phyloP scores from a whole-genome alignment of 2,797 vertebrate species.

The Chelon auratus region DNA sequence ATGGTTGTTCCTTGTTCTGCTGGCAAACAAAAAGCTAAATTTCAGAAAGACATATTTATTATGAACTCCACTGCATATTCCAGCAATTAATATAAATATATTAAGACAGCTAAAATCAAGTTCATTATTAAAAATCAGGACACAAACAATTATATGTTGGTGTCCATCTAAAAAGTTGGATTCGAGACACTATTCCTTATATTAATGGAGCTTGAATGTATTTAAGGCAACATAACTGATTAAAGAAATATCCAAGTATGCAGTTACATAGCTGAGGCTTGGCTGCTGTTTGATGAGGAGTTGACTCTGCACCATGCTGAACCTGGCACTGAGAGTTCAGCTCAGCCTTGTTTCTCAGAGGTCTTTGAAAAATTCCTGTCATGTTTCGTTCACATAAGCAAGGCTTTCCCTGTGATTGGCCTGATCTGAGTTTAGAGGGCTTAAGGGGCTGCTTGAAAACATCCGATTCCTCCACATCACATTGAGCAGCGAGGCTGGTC shows the following conservation, averaged over 20 bases:
- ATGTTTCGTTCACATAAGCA: constrained; percentile 51
- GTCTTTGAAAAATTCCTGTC: constrained; percentile 57
- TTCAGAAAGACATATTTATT: neutral
- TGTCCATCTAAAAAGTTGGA: neutral
- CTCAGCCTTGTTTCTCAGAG: constrained; percentile 52
- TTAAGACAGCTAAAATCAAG: neutral
- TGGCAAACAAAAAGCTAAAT: neutral
- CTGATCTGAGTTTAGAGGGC: constrained; percentile 56
- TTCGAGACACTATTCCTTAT: neutral
- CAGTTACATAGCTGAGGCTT: neutral
- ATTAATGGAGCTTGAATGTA: constrained; percentile 1
- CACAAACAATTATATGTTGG: no score
- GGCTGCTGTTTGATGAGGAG: constrained; percentile 6
- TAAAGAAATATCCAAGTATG: neutral
- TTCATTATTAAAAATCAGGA: neutral
- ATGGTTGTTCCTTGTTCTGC: neutral
- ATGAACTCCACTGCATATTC: neutral
- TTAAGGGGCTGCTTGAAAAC: constrained; percentile 66
- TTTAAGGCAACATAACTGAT: constrained; percentile 1
- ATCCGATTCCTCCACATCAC: constrained; percentile 59
- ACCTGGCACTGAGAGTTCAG: constrained; percentile 54
- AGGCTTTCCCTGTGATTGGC: constrained; percentile 60
- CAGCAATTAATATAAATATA: neutral
- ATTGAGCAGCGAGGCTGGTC: constrained; percentile 29
- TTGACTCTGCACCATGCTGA: constrained; percentile 38